Base-by-base conservation (phyloP, 1,140 invertebrate species). In the Penaeus vannamei region DNA sequence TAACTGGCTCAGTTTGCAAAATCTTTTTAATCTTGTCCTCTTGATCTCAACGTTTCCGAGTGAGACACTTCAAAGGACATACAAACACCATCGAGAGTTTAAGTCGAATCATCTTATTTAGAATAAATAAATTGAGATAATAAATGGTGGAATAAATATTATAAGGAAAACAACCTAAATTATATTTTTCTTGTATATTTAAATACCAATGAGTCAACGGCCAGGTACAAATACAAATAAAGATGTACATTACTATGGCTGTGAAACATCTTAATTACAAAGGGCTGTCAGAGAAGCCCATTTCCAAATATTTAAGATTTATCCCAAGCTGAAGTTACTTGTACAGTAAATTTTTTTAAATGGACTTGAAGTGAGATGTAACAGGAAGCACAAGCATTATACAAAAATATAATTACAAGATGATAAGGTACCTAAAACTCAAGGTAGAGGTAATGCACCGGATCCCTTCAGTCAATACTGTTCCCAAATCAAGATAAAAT, bases 191-290 rank as follows among this genome's bases (percentile, higher is more conserved):
- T 81, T 81, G 79, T 81, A 81, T 81, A 81, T 81, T 81, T 60
- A 64, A 64, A 84, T 84, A 84, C 53, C 81, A 62, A 61, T 61
- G 59, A 61, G 81, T 84, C 80, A 84, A 84, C 59, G 60, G 29
- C 53, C 81, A 84, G n/a, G 81, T 84, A 84, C 81, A 84, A 84
- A 84, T 84, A 84, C 60, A 84, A 84, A 84, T 84, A 64, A 84
- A 60, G 81, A 84, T 84, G 60, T 84, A 84, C 81, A 84, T 22
- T 84, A 84, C 81, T 62, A 62, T 84, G 81, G 59, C 81, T 84
- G 81, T 29, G 46, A 84, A 84, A 61, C 14, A 53, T 60, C 29
- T 62, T 60, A 26, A n/a, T 81, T 53, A 84, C 29, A 62, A 62
- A 36, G 29, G 60, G 81, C 29, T 64, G 59, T n/a, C n/a, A 62